phyloP scores from a whole-genome alignment of 2,888 invertebrate species.

The Lagria hirta region DNA sequence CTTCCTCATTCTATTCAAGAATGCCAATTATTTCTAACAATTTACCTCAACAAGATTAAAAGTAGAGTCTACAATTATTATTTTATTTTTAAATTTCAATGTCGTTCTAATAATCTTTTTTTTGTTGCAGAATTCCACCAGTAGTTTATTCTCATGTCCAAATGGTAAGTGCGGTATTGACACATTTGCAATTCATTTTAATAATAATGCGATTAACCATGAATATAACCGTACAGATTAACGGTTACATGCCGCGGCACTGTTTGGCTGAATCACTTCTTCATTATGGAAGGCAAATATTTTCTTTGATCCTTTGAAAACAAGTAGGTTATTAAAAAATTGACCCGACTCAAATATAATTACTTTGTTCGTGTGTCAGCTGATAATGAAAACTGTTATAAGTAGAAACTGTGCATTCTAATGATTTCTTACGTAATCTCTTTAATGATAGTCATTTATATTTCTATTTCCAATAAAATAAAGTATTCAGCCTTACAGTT shows the following conservation, averaged over 20 bases:
- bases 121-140: slow-evolving; percentile 63
- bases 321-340: slow-evolving; percentile 12
- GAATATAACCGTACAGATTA: slow-evolving; percentile 41
- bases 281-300: slow-evolving; percentile 26
- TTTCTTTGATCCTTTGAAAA: slow-evolving; percentile 6
- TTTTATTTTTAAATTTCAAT: too few species aligned
- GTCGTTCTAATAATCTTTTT: slow-evolving; percentile 29
- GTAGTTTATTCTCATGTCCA: slow-evolving; percentile 68
- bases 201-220: slow-evolving; percentile 32
- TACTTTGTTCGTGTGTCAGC: slow-evolving; percentile 15
- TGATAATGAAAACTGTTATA: not conserved
- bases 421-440: too few species aligned
- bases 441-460: too few species aligned
- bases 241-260: slow-evolving; percentile 35
- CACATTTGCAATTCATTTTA: slow-evolving; percentile 9
- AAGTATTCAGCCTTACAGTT: too few species aligned
- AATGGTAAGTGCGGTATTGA: slow-evolving; percentile 62
- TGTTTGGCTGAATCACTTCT: slow-evolving; percentile 30
- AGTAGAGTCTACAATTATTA: too few species aligned
- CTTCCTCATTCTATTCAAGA: too few species aligned
- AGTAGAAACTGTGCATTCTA: too few species aligned
- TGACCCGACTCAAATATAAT: slow-evolving; percentile 3
- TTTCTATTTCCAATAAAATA: too few species aligned
- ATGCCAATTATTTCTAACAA: too few species aligned
- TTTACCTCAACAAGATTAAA: too few species aligned